phyloP scores from a whole-genome alignment of 2,888 invertebrate species.

The Oscheius sp. region DNA sequence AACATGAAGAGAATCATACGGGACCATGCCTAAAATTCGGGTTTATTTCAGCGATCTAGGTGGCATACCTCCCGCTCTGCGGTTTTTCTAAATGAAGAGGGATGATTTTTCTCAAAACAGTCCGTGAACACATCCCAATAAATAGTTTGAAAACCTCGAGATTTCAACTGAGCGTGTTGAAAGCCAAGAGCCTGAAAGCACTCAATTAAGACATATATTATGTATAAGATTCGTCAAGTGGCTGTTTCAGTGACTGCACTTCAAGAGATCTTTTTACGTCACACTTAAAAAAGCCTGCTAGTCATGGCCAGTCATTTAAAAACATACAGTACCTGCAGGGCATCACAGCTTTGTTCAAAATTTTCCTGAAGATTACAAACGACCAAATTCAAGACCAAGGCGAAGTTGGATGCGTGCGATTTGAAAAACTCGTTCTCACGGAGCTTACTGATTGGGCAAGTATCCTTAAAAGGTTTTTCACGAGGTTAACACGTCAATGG shows the following conservation, averaged over 20 bases:
- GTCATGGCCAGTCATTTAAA: background rate
- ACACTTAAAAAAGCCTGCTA: too few relatives aligned
- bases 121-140: slow-evolving; percentile 65
- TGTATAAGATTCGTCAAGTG: too few relatives aligned
- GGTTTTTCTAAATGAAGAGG: slow-evolving; percentile 54
- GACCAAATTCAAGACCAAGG: slow-evolving; percentile 57
- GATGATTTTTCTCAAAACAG: slow-evolving; percentile 60
- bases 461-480: slow-evolving; percentile 40
- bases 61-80: slow-evolving; percentile 43
- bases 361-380: slow-evolving; percentile 59
- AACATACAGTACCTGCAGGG: slow-evolving; percentile 48
- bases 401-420: slow-evolving; percentile 58
- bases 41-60: background rate
- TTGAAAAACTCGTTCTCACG: slow-evolving; percentile 60
- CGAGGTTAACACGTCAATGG: background rate
- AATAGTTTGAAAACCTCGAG: slow-evolving; percentile 55
- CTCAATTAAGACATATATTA: background rate
- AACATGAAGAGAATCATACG: slow-evolving; percentile 62
- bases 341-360: slow-evolving; percentile 58
- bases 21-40: slow-evolving; percentile 53
- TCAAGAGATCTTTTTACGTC: too few relatives aligned
- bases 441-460: slow-evolving; percentile 44
- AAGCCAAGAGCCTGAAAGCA: slow-evolving; percentile 54
- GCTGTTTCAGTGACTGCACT: too few relatives aligned
- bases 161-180: slow-evolving; percentile 50